Percentiles rank a stretch among this genome's conserved stretches.
Conservation (phyloP, 2,888 invertebrate genomes). For the Noctua pronuba region DNA sequence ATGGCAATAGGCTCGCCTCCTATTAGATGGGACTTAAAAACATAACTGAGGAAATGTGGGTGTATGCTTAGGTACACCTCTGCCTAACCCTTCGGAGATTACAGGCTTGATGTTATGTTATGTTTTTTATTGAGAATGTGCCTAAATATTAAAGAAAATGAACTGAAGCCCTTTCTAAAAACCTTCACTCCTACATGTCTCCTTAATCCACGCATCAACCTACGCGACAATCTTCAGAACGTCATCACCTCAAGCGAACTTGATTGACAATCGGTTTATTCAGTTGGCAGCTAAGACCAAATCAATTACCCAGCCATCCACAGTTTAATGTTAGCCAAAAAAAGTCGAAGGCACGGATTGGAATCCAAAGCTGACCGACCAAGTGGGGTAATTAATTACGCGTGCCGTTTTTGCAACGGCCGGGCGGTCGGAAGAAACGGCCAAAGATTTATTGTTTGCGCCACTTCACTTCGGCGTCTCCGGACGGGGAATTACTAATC, state of each 20-base stretch:
- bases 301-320: slow-evolving; percentile 77
- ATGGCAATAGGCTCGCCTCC: neutral
- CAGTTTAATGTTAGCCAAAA: slow-evolving; percentile 81
- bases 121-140: neutral
- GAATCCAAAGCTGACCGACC: slow-evolving; percentile 82
- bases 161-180: neutral
- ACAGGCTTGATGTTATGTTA: neutral
- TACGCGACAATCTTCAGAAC: slow-evolving; percentile 22
- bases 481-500: slow-evolving; percentile 83
- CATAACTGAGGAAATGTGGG: neutral
- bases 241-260: slow-evolving; percentile 43
- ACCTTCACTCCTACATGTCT: neutral
- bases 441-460: slow-evolving; percentile 86
- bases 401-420: slow-evolving; percentile 86
- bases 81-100: too few relatives aligned
- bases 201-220: slow-evolving; percentile 18
- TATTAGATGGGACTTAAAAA: neutral
- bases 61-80: too few relatives aligned
- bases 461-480: slow-evolving; percentile 79
- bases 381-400: slow-evolving; percentile 87
- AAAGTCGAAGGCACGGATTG: slow-evolving; percentile 87
- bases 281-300: slow-evolving; percentile 58
- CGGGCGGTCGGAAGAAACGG: slow-evolving; percentile 78
- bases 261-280: slow-evolving; percentile 58
- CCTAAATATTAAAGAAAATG: neutral